These are phyloP conservation scores for Oncorhynchus gorbuscha DNA, from an alignment of 2,113 vertebrate genomes.

Conservation along the genomic window DNA sequence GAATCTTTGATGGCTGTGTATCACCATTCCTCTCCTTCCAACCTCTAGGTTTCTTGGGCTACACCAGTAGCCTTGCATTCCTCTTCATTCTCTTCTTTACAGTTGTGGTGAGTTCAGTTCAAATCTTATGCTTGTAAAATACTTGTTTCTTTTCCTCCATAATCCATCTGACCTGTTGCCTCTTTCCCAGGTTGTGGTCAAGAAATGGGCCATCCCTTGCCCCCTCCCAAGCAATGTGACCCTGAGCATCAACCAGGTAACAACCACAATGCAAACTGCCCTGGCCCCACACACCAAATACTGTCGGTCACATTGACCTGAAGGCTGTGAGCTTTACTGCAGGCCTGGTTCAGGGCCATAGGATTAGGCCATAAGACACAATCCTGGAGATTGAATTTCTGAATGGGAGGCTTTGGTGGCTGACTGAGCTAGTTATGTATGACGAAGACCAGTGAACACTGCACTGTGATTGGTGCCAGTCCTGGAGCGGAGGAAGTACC, in stretches of 20 bases:
- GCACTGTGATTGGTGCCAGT: constrained; percentile 35
- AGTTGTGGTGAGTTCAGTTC: constrained; percentile 82
- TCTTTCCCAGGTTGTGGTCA: constrained; percentile 80
- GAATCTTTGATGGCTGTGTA: constrained; percentile 57
- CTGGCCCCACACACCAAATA: background rate
- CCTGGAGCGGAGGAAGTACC: constrained; percentile 60
- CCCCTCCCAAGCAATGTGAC: constrained; percentile 79
- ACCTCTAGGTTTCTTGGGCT: constrained; percentile 89
- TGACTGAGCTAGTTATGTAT: constrained; percentile 39
- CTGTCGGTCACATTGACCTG: background rate
- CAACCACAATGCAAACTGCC: background rate
- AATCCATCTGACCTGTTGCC: background rate
- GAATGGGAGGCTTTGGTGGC: constrained; percentile 5
- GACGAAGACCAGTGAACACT: constrained; percentile 55
- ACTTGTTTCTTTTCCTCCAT: background rate
- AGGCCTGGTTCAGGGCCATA: background rate
- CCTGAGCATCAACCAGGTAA: constrained; percentile 41
- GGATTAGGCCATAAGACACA: constrained; percentile 25
- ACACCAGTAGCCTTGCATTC: constrained; percentile 85
- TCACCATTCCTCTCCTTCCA: constrained; percentile 13
- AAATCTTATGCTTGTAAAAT: background rate
- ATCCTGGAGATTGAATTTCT: constrained; percentile 23
- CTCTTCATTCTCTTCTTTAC: constrained; percentile 92
- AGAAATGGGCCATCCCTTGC: constrained; percentile 92
- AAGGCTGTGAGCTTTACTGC: background rate